These are phyloP conservation scores for Caenorhabditis japonica DNA, from an alignment of 2,888 invertebrate species.

Conservation along the genomic window DNA sequence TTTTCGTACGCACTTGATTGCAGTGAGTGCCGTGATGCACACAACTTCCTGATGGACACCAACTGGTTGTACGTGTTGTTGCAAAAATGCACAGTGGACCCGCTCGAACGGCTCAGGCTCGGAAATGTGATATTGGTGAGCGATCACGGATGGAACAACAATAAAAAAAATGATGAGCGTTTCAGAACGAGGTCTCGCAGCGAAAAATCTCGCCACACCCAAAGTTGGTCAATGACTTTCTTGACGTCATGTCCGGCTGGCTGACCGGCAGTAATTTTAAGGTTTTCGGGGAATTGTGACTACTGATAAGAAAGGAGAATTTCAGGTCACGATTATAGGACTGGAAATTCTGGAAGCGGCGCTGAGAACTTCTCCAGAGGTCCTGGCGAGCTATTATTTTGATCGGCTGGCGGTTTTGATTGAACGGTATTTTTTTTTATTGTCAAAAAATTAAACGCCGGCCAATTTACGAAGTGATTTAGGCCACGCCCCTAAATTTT, in stretches of 20 bases:
- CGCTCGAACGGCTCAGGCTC: slow-evolving; percentile 49
- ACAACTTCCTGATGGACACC: slow-evolving; percentile 36
- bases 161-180: not conserved
- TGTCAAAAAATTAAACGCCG: too few species aligned
- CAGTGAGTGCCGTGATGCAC: slow-evolving; percentile 8
- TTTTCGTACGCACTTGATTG: slow-evolving; percentile 4
- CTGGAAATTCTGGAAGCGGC: slow-evolving; percentile 44
- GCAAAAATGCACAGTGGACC: slow-evolving; percentile 41
- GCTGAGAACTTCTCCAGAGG: slow-evolving; percentile 31
- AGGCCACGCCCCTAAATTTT: too few species aligned
- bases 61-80: slow-evolving; percentile 45
- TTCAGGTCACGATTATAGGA: slow-evolving; percentile 41
- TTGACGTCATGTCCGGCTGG: slow-evolving; percentile 51
- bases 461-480: too few species aligned
- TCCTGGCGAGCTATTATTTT: slow-evolving; percentile 49
- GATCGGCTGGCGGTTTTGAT: slow-evolving; percentile 36
- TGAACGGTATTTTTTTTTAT: slow-evolving; percentile 19
- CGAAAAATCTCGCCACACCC: slow-evolving; percentile 47
- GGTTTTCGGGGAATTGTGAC: slow-evolving; percentile 12
- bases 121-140: slow-evolving; percentile 49
- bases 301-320: not conserved
- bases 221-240: slow-evolving; percentile 51
- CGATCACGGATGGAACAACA: not conserved
- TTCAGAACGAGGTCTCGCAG: slow-evolving; percentile 44
- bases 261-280: slow-evolving; percentile 52